phyloP scores from a whole-genome alignment of 1,140 invertebrate species.

The Macrobrachium nipponense region DNA sequence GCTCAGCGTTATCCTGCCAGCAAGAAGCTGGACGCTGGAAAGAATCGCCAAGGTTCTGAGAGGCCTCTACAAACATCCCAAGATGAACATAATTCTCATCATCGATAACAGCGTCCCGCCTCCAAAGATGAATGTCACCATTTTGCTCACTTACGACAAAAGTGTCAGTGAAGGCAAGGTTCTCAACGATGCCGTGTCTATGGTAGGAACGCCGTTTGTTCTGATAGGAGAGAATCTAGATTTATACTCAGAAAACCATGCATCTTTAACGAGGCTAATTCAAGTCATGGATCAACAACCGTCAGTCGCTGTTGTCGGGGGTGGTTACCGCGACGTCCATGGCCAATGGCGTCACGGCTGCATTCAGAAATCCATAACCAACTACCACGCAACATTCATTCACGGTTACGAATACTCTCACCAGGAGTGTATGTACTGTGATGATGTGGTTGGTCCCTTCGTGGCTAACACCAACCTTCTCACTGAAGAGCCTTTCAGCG shows the following conservation, averaged over 20 bases:
- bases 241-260: slow-evolving; percentile 60
- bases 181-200: slow-evolving; percentile 62
- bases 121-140: not conserved
- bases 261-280: slow-evolving; percentile 65
- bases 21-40: not conserved
- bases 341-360: slow-evolving; percentile 67
- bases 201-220: slow-evolving; percentile 65
- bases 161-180: not conserved
- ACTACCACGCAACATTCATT: slow-evolving; percentile 65
- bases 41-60: not conserved
- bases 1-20: slow-evolving; percentile 20
- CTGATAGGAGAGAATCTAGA: slow-evolving; percentile 65
- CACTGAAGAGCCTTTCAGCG: slow-evolving; percentile 55
- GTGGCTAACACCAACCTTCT: slow-evolving; percentile 57
- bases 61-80: not conserved
- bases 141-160: not conserved
- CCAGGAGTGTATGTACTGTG: slow-evolving; percentile 67
- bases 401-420: slow-evolving; percentile 66
- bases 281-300: slow-evolving; percentile 62
- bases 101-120: not conserved
- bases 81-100: not conserved
- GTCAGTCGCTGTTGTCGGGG: slow-evolving; percentile 64
- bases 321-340: slow-evolving; percentile 64
- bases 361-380: slow-evolving; percentile 64
- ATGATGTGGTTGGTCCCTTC: slow-evolving; percentile 66